Conservation (phyloP, 1,140 invertebrate genomes). For the Heliconius congener region DNA sequence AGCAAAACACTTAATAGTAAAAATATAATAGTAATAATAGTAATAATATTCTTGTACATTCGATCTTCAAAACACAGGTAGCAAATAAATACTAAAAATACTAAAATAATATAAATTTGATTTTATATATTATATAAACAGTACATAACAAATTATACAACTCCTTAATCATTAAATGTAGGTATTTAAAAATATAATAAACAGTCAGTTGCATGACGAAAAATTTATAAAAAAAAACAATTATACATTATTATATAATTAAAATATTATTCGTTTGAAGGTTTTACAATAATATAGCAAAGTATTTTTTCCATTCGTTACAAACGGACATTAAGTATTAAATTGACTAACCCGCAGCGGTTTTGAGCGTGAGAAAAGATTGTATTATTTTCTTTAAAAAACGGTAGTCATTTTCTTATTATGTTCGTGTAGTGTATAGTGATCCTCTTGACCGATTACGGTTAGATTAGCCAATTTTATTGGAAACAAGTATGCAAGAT, state of each 20-base stretch:
- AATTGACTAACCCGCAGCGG: neutral
- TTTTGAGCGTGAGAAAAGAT: conserved; percentile 13
- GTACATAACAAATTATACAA: neutral
- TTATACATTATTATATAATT: neutral
- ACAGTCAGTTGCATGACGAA: neutral
- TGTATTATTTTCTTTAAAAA: neutral
- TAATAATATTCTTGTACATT: too few relatives aligned
- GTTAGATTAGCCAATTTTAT: neutral
- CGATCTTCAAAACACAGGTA: too few relatives aligned
- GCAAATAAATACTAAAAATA: too few relatives aligned
- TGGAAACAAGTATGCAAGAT: neutral
- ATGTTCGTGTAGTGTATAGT: neutral
- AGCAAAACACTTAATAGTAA: too few relatives aligned
- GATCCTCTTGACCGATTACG: neutral
- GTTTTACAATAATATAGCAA: neutral
- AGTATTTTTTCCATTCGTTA: neutral
- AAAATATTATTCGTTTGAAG: neutral
- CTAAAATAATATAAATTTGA: neutral
- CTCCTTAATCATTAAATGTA: neutral
- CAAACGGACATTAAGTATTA: neutral
- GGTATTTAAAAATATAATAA: neutral
- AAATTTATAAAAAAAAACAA: neutral
- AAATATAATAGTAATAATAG: too few relatives aligned
- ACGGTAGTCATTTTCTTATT: neutral
- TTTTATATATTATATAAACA: neutral